phyloP scores from a whole-genome alignment of 2,113 vertebrate species.

The Lasiurus borealis region DNA sequence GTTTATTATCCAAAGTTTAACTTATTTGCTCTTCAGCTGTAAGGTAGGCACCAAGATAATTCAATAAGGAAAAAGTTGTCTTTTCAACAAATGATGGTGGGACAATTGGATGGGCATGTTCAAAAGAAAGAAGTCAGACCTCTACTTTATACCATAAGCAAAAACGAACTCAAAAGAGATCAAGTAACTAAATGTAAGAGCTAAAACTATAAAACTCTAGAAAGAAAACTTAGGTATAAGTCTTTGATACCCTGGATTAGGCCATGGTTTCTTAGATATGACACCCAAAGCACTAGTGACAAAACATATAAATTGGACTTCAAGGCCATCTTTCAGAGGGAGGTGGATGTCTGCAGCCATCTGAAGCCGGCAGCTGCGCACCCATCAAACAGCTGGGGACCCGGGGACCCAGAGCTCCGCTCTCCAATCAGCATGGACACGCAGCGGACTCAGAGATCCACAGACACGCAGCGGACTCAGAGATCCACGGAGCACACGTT shows the following conservation, averaged over 20 bases:
- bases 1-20: not conserved
- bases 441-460: too few relatives aligned
- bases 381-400: too few relatives aligned
- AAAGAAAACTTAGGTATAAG: not conserved
- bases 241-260: not conserved
- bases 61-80: not conserved
- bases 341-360: too few relatives aligned
- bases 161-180: slow-evolving; percentile 31
- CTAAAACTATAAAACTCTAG: not conserved
- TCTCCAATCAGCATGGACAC: too few relatives aligned
- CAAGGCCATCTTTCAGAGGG: too few relatives aligned
- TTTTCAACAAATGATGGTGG: not conserved
- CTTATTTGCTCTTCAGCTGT: not conserved
- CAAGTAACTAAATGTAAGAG: not conserved
- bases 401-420: too few relatives aligned
- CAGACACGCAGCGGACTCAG: too few relatives aligned
- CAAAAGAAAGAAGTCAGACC: not conserved
- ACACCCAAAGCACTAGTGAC: not conserved
- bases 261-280: not conserved
- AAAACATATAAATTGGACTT: not conserved
- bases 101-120: not conserved
- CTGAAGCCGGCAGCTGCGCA: too few relatives aligned
- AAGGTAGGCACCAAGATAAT: not conserved
- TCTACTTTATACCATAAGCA: not conserved
- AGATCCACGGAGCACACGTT: too few relatives aligned